phyloP scores from a whole-genome alignment of 1,140 invertebrate species.

The Sminthurides bifidus region DNA sequence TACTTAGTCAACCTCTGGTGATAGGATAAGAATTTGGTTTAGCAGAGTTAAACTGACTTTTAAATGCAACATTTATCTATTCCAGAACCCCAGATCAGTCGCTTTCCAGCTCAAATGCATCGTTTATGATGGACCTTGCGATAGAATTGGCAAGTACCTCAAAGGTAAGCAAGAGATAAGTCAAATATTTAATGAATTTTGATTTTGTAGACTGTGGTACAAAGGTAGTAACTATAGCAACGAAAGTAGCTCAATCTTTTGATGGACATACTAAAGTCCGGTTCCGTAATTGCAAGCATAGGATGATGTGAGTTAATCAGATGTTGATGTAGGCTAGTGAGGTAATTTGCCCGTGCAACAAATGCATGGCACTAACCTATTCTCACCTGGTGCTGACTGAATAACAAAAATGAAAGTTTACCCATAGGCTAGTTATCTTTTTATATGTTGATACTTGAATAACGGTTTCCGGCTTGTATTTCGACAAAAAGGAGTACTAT shows the following conservation, averaged over 20 bases:
- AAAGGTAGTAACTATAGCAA: background rate
- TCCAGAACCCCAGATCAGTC: constrained; percentile 29
- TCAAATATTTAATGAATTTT: background rate
- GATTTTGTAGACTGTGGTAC: background rate
- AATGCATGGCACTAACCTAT: too few species aligned
- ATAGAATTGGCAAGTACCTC: constrained; percentile 30
- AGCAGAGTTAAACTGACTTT: background rate
- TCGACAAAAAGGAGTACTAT: too few species aligned
- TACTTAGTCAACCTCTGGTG: background rate
- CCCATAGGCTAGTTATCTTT: too few species aligned
- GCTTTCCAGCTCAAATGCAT: constrained; percentile 31
- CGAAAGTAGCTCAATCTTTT: background rate
- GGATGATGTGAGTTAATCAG: background rate
- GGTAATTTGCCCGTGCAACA: too few species aligned
- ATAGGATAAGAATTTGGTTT: background rate
- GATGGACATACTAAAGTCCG: background rate
- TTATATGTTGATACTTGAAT: too few species aligned
- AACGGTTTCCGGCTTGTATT: too few species aligned
- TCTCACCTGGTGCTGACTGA: too few species aligned
- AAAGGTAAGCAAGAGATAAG: constrained; percentile 21
- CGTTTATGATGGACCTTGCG: constrained; percentile 30
- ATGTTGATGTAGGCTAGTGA: too few species aligned
- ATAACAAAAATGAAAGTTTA: too few species aligned
- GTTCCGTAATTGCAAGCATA: background rate
- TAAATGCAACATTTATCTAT: background rate